A percentile compares a stretch with the other conserved stretches of the same genome.
These are phyloP conservation scores for Apis dorsata DNA, from an alignment of 1,140 invertebrate species.

Conservation along the genomic window DNA sequence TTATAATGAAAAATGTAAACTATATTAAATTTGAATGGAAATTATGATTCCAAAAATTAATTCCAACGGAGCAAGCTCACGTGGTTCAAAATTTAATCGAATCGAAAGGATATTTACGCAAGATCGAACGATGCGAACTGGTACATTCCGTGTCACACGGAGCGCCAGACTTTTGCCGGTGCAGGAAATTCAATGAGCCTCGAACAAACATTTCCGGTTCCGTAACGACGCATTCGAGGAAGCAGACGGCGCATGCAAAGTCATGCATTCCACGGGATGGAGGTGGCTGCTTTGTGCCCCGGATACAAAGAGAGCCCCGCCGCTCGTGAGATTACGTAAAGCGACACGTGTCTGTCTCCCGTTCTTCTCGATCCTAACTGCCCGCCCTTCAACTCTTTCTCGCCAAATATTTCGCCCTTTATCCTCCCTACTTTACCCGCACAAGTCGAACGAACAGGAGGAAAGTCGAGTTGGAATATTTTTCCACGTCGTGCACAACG, in stretches of 20 bases:
- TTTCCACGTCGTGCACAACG: background rate
- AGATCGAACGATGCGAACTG: background rate
- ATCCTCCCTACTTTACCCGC: slow-evolving; percentile 14
- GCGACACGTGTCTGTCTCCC: slow-evolving; percentile 62
- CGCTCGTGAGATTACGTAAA: slow-evolving; percentile 57
- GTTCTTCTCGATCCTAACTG: slow-evolving; percentile 47
- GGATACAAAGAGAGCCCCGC: slow-evolving; percentile 54
- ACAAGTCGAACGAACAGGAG: background rate
- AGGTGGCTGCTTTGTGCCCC: slow-evolving; percentile 49
- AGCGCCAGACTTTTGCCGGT: slow-evolving; percentile 38
- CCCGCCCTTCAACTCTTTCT: slow-evolving; percentile 30
- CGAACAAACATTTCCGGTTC: slow-evolving; percentile 62
- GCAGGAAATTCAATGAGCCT: slow-evolving; percentile 63
- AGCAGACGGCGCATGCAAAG: slow-evolving; percentile 59
- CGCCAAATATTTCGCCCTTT: slow-evolving; percentile 10
- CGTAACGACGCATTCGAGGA: slow-evolving; percentile 59
- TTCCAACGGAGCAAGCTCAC: background rate
- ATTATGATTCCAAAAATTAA: background rate
- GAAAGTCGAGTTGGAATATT: background rate
- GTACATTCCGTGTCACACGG: background rate
- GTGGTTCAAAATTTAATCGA: background rate
- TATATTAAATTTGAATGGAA: no score
- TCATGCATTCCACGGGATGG: slow-evolving; percentile 55
- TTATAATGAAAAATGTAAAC: no score
- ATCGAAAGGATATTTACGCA: slow-evolving; percentile 10